These are phyloP conservation scores for Myopa testacea DNA, from an alignment of 2,888 invertebrate species.

Conservation along the genomic window DNA sequence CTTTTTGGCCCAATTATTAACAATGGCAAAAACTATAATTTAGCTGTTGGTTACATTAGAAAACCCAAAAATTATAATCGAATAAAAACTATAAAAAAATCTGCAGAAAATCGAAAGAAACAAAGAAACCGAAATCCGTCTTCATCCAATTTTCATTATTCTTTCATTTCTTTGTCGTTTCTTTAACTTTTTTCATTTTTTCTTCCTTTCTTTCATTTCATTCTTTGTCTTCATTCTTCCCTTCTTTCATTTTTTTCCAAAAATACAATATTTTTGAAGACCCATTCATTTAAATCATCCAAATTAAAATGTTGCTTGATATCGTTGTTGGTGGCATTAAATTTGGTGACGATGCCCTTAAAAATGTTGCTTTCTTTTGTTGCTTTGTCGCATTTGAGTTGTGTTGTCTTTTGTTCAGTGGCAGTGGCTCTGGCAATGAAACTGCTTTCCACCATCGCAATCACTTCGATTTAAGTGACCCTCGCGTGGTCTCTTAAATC, in stretches of 20 bases:
- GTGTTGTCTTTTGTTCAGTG: slow-evolving; percentile 8
- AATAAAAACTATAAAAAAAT: background rate
- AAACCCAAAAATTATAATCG: background rate
- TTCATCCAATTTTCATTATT: no score
- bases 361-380: slow-evolving; percentile 26
- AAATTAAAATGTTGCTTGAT: slow-evolving; percentile 26
- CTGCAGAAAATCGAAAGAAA: background rate
- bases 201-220: background rate
- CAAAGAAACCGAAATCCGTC: background rate
- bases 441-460: background rate
- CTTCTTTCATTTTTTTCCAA: slow-evolving; percentile 42
- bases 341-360: slow-evolving; percentile 27
- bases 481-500: slow-evolving; percentile 26
- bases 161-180: no score
- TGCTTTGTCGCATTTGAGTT: slow-evolving; percentile 1
- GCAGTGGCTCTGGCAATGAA: background rate
- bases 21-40: background rate
- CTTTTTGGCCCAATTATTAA: background rate
- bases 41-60: background rate
- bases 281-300: slow-evolving; percentile 20
- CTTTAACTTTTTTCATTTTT: background rate
- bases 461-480: slow-evolving; percentile 29
- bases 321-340: slow-evolving; percentile 30
- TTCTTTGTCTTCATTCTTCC: background rate
- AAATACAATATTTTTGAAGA: slow-evolving; percentile 17